Conservation (phyloP, 2,113 vertebrate genomes). For the Oryzias javanicus region DNA sequence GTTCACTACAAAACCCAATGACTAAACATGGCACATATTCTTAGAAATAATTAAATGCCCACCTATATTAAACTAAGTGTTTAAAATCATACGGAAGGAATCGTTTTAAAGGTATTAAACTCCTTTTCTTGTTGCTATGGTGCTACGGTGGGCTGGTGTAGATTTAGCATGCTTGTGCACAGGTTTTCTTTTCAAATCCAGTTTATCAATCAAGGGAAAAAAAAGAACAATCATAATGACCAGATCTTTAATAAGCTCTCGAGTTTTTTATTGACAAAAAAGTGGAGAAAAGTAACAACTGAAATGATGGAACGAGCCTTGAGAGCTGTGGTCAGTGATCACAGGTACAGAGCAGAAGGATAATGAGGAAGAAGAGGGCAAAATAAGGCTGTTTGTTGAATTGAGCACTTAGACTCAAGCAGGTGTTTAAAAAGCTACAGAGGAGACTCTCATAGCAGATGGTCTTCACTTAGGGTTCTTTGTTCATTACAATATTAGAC, state of each 20-base stretch:
- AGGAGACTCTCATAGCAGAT: neutral
- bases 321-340: slow-evolving; percentile 59
- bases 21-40: slow-evolving; percentile 3
- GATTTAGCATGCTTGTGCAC: slow-evolving; percentile 60
- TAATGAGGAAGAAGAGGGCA: slow-evolving; percentile 16
- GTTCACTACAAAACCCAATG: slow-evolving; percentile 9
- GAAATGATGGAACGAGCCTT: slow-evolving; percentile 14
- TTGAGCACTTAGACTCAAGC: slow-evolving; percentile 39
- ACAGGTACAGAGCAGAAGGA: slow-evolving; percentile 51
- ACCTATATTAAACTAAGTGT: neutral
- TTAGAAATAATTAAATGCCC: slow-evolving; percentile 12
- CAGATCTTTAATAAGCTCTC: slow-evolving; percentile 62
- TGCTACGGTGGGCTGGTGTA: slow-evolving; percentile 34
- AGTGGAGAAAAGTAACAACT: slow-evolving; percentile 9
- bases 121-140: slow-evolving; percentile 57
- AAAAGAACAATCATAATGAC: slow-evolving; percentile 52
- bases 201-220: slow-evolving; percentile 33
- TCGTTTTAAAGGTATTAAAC: neutral
- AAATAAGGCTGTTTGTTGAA: slow-evolving; percentile 25
- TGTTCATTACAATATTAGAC: neutral
- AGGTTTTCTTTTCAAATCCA: slow-evolving; percentile 60
- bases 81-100: slow-evolving; percentile 1
- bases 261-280: slow-evolving; percentile 64
- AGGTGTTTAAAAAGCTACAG: neutral
- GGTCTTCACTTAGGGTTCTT: neutral